Evolutionary conservation across 2,888 invertebrate genomes (phyloP).

Genomic region (Lymantria dispar): DNA sequence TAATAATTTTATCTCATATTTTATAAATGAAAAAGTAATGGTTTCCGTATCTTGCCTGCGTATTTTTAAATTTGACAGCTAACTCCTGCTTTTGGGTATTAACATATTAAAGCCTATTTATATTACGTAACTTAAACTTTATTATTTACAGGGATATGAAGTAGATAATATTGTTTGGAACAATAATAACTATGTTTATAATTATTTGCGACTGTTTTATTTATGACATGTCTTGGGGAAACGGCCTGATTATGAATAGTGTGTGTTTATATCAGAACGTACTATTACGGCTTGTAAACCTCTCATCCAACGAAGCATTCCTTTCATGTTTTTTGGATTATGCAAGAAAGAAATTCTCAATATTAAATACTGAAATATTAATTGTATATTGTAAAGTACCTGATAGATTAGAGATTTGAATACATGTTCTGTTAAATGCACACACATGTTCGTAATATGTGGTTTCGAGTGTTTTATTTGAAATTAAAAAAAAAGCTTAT

Average conservation of each 20-base stretch:
- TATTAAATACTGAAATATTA: slow-evolving; percentile 34
- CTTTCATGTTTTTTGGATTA: slow-evolving; percentile 43
- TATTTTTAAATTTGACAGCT: slow-evolving; percentile 7
- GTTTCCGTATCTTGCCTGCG: slow-evolving; percentile 22
- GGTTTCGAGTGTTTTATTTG: slow-evolving; percentile 56
- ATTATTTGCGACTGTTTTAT: slow-evolving; percentile 32
- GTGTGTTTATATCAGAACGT: slow-evolving; percentile 59
- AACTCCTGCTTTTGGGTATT: slow-evolving; percentile 1
- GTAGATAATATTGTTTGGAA: slow-evolving; percentile 31
- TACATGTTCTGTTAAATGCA: slow-evolving; percentile 57
- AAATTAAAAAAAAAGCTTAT: slow-evolving; percentile 52
- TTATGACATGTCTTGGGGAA: slow-evolving; percentile 29
- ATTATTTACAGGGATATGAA: slow-evolving; percentile 30
- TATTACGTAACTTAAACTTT: slow-evolving; percentile 7
- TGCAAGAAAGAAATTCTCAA: slow-evolving; percentile 24
- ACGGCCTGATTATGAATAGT: slow-evolving; percentile 54
- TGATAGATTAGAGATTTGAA: slow-evolving; percentile 61
- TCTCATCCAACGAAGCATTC: slow-evolving; percentile 43
- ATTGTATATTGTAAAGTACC: slow-evolving; percentile 65
- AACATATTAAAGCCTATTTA: neutral
- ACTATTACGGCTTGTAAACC: slow-evolving; percentile 25
- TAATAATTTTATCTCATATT: too few species aligned
- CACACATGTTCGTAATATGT: slow-evolving; percentile 60
- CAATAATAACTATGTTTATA: slow-evolving; percentile 13
- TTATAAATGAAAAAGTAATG: too few species aligned